Conservation (phyloP, 2,888 invertebrate genomes). For the Scrobipalpa costella region DNA sequence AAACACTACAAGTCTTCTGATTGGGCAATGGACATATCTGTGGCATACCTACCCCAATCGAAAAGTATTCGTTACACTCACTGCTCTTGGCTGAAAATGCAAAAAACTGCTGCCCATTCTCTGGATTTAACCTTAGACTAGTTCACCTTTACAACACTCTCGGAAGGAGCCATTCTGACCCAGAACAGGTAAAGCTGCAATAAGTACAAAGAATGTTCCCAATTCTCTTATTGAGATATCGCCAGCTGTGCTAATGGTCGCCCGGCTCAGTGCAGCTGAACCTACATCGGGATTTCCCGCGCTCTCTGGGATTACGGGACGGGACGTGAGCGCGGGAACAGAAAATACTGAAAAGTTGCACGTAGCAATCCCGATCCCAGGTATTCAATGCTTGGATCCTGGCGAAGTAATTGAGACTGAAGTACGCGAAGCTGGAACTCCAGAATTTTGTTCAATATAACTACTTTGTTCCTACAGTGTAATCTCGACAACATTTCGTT, state of each 20-base stretch:
- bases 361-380: slow-evolving; percentile 9
- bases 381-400: not conserved
- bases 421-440: not conserved
- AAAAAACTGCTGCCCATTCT: too few species aligned
- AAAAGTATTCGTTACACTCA: too few species aligned
- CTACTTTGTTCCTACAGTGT: too few species aligned
- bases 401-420: slow-evolving; percentile 5
- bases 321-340: slow-evolving; percentile 17
- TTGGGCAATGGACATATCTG: too few species aligned
- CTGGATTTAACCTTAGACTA: too few species aligned
- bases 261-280: slow-evolving; percentile 7
- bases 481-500: too few species aligned
- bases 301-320: slow-evolving; percentile 1
- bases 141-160: too few species aligned
- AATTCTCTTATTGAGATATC: slow-evolving; percentile 16
- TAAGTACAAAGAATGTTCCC: not conserved
- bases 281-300: slow-evolving; percentile 7
- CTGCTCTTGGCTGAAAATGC: too few species aligned
- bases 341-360: slow-evolving; percentile 8
- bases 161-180: too few species aligned
- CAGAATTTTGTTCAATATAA: not conserved
- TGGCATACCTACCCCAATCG: too few species aligned
- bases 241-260: slow-evolving; percentile 19
- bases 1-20: too few species aligned
- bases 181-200: not conserved